A percentile compares a stretch with the other conserved stretches of the same genome.
Conservation (phyloP, 2,797 vertebrate genomes). For the Muscicapa comitata region DNA sequence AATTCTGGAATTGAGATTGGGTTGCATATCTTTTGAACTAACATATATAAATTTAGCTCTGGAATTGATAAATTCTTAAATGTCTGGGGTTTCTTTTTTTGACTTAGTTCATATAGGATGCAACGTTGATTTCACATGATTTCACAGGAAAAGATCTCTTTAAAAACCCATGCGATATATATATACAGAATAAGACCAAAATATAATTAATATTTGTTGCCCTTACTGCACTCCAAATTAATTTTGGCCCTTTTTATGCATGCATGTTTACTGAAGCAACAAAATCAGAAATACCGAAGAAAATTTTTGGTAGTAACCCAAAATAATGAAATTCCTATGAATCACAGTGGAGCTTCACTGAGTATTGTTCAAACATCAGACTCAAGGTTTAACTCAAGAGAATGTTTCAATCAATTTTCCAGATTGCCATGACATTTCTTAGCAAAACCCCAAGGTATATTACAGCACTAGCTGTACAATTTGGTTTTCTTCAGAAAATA, state of each 20-base stretch:
- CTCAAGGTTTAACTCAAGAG: not conserved
- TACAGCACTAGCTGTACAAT: not conserved
- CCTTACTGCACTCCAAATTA: not conserved
- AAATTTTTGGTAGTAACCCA: not conserved
- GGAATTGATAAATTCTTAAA: not conserved
- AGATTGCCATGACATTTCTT: constrained; percentile 17
- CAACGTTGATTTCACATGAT: not conserved
- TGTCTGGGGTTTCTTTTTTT: fast-evolving
- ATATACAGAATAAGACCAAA: not conserved
- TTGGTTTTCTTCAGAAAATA: constrained; percentile 25
- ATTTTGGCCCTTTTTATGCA: not conserved
- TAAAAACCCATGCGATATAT: not conserved
- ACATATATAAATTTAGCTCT: not conserved
- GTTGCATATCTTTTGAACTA: not conserved
- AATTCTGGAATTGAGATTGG: not conserved
- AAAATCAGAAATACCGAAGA: not conserved
- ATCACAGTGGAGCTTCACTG: not conserved
- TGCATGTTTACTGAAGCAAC: not conserved
- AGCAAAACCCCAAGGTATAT: not conserved
- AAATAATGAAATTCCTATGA: not conserved
- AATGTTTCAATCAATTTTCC: constrained; percentile 6
- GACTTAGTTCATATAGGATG: not conserved
- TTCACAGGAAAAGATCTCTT: not conserved
- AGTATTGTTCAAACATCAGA: not conserved
- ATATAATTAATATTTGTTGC: not conserved